These are phyloP conservation scores for Gnathonemus longibarbis DNA, from an alignment of 2,113 vertebrate species.

Conservation along the genomic window DNA sequence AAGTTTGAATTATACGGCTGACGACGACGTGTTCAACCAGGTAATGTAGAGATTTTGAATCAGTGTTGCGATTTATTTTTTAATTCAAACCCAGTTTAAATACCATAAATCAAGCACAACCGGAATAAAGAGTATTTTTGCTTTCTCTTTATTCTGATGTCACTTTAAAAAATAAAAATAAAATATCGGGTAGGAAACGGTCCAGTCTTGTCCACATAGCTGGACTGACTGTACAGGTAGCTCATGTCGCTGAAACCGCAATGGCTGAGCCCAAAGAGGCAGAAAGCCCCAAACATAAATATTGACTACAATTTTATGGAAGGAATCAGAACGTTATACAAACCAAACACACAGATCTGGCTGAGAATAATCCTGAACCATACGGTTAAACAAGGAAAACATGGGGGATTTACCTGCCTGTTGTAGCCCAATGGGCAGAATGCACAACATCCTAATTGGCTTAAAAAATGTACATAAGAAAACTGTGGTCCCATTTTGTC, in stretches of 20 bases:
- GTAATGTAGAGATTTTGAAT: background rate
- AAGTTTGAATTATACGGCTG: background rate
- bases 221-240: background rate
- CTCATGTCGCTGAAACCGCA: background rate
- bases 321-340: background rate
- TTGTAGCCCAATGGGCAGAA: background rate
- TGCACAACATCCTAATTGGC: background rate
- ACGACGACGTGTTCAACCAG: background rate
- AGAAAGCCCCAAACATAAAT: slow-evolving; percentile 12
- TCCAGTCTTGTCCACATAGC: slow-evolving; percentile 4
- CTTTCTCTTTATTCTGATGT: slow-evolving; percentile 22
- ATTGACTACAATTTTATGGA: slow-evolving; percentile 2
- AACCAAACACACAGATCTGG: slow-evolving; percentile 13
- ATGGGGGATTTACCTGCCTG: slow-evolving; percentile 13
- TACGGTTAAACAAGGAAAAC: slow-evolving; percentile 1
- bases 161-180: slow-evolving; percentile 23
- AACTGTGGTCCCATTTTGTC: slow-evolving; percentile 1
- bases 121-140: background rate
- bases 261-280: background rate
- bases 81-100: background rate
- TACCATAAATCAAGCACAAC: background rate
- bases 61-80: background rate
- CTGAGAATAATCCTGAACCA: background rate
- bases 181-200: slow-evolving; percentile 16
- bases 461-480: slow-evolving; percentile 2